These are phyloP conservation scores for Noctua pronuba DNA, from an alignment of 2,888 invertebrate species.

Conservation along the genomic window DNA sequence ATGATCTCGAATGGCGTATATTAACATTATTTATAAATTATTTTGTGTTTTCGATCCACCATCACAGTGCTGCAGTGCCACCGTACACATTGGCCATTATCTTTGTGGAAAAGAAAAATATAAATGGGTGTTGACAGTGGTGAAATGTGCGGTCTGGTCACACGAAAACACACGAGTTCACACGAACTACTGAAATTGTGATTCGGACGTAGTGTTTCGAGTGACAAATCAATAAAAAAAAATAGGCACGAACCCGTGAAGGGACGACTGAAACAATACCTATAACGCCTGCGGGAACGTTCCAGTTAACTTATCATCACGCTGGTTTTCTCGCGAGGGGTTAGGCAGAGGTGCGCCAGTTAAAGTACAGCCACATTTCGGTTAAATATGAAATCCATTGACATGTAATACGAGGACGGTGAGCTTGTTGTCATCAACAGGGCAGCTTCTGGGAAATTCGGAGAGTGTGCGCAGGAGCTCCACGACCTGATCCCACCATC, in stretches of 20 bases:
- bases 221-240: not conserved
- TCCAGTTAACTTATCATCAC: not conserved
- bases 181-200: too few species aligned
- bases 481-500: too few species aligned
- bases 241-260: not conserved
- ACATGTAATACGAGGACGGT: not conserved
- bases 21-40: too few species aligned
- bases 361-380: not conserved
- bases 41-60: too few species aligned
- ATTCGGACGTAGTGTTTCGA: not conserved
- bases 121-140: too few species aligned
- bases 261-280: not conserved
- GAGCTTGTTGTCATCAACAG: not conserved
- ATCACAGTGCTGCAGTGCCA: too few species aligned
- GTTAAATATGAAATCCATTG: not conserved
- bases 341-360: not conserved
- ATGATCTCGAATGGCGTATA: too few species aligned
- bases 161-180: too few species aligned
- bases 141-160: too few species aligned
- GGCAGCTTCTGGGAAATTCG: not conserved
- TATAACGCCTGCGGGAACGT: not conserved
- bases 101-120: too few species aligned
- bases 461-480: too few species aligned
- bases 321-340: not conserved
- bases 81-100: too few species aligned